Evolutionary conservation across 2,888 invertebrate genomes (phyloP).

Genomic region (Congeria kusceri): DNA sequence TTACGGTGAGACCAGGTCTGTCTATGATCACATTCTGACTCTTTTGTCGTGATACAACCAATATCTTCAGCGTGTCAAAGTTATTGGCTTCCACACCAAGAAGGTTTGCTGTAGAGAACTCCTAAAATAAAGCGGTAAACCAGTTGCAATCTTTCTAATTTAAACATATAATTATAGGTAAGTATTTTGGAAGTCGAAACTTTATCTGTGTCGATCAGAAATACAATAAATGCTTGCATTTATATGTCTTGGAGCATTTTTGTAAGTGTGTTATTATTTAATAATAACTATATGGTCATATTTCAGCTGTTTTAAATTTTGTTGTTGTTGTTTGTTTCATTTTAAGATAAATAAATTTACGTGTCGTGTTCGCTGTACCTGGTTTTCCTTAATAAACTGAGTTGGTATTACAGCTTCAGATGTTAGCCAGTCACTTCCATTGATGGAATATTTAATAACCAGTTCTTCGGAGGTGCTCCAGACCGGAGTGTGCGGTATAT

Average conservation of each 20-base stretch:
- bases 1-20: constrained; percentile 9
- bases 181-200: no score
- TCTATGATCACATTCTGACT: constrained; percentile 32
- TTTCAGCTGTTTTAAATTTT: no score
- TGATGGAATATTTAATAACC: constrained; percentile 30
- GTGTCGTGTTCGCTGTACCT: constrained; percentile 1
- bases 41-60: constrained; percentile 31
- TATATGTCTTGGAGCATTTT: no score
- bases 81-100: constrained; percentile 32
- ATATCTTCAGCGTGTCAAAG: constrained; percentile 12
- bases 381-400: constrained; percentile 7
- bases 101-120: background rate
- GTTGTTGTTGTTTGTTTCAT: no score
- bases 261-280: background rate
- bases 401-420: constrained; percentile 1
- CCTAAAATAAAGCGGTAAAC: background rate
- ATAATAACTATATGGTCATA: background rate
- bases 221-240: no score
- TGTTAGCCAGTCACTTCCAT: constrained; percentile 30
- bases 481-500: constrained; percentile 20
- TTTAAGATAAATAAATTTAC: background rate
- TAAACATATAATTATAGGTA: background rate
- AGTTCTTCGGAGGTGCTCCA: constrained; percentile 20
- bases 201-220: no score
- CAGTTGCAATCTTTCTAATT: background rate